phyloP scores from a whole-genome alignment of 2,113 vertebrate species.

The Zeus faber region DNA sequence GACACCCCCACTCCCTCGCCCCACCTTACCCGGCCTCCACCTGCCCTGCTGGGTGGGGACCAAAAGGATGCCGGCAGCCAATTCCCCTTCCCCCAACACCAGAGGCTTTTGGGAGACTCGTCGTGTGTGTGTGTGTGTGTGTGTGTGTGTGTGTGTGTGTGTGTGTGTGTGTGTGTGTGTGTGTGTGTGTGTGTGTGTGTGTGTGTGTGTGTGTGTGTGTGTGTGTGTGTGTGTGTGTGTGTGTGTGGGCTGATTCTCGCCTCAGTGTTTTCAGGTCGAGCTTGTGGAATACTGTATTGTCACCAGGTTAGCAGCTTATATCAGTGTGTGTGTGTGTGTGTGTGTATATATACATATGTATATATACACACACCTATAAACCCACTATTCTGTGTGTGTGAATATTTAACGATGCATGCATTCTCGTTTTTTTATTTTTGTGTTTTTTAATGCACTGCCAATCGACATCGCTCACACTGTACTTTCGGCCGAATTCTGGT shows the following conservation, averaged over 20 bases:
- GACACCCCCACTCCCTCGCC: constrained; percentile 1
- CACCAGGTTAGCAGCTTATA: constrained; percentile 43
- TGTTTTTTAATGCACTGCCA: constrained; percentile 68
- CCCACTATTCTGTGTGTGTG: constrained; percentile 37
- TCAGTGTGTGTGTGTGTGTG: constrained; percentile 42
- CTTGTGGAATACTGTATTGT: constrained; percentile 47
- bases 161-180: constrained; percentile 19
- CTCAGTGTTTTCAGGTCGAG: constrained; percentile 48
- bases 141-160: constrained; percentile 29
- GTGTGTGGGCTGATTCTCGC: constrained; percentile 25
- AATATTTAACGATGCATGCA: constrained; percentile 63
- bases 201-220: constrained; percentile 29
- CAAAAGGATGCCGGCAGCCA: too few species aligned
- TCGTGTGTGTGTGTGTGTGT: constrained; percentile 2
- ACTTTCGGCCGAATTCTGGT: constrained; percentile 44
- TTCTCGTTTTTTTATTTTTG: constrained; percentile 26
- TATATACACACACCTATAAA: too few species aligned
- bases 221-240: not conserved
- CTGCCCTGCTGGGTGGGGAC: too few species aligned
- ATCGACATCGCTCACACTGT: constrained; percentile 57
- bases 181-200: constrained; percentile 24
- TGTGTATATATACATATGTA: not conserved
- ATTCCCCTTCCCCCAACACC: constrained; percentile 12
- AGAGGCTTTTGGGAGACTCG: constrained; percentile 23
- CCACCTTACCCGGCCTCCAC: too few species aligned